phyloP scores from a whole-genome alignment of 1,140 invertebrate genomes.

The Callitettix versicolor region DNA sequence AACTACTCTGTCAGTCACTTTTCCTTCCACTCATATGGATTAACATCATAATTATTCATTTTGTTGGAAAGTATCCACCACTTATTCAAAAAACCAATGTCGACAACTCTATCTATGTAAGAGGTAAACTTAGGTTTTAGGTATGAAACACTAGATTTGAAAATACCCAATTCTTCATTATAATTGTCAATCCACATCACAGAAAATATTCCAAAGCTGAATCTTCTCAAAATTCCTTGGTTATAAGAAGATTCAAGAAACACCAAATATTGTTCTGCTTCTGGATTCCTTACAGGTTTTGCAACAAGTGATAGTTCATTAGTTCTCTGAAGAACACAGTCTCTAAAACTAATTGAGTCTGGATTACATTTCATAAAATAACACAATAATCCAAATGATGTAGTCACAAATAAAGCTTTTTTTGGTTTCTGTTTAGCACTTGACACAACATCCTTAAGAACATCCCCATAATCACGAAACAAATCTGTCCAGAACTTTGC shows the following conservation, averaged over 20 bases:
- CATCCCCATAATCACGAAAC: conserved; percentile 46
- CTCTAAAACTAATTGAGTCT: conserved; percentile 46
- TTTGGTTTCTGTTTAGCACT: conserved; percentile 43
- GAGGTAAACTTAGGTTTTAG: conserved; percentile 51
- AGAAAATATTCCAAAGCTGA: conserved; percentile 57
- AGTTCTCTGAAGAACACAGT: conserved; percentile 42
- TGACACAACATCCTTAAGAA: conserved; percentile 40
- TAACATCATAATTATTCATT: conserved; percentile 70
- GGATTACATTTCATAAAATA: conserved; percentile 48
- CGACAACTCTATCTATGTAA: conserved; percentile 50
- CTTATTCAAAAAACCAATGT: conserved; percentile 62
- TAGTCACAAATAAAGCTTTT: conserved; percentile 34
- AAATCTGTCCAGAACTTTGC: conserved; percentile 48
- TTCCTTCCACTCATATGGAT: conserved; percentile 33
- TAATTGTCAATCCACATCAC: conserved; percentile 64
- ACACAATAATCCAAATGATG: conserved; percentile 34
- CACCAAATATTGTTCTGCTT: conserved; percentile 47
- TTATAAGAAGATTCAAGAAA: conserved; percentile 52
- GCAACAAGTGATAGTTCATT: conserved; percentile 55
- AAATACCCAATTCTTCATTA: conserved; percentile 50
- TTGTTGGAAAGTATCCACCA: conserved; percentile 60
- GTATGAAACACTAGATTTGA: conserved; percentile 60
- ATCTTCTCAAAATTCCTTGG: conserved; percentile 48
- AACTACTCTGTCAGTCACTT: no score
- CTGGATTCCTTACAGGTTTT: conserved; percentile 51